Base-by-base conservation (phyloP, 2,113 vertebrate species). In the Oryzias melastigma region DNA sequence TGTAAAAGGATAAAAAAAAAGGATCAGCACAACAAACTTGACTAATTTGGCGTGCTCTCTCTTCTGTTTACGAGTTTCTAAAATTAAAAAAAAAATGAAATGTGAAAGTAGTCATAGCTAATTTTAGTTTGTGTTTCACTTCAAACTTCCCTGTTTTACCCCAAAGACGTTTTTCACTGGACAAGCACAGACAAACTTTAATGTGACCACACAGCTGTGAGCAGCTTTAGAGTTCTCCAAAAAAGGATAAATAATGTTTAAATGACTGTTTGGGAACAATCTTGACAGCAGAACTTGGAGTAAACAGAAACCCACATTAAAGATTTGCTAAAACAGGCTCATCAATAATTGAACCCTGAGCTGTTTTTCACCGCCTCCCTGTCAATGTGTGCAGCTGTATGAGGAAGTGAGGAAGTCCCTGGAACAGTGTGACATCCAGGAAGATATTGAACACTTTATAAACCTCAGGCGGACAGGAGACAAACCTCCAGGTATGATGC, bases 321-420 rank as follows among this genome's bases (percentile, higher is more conserved):
- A 3, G 35, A 12, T 35, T 35, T 35, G 35, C 35, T 35, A 10
- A 35, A 35, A 35, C 35, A 35, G 12, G 25, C 17, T 19, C 19
- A 40, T 14, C 7, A 8, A 17, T 24, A 7, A 20, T n/a, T 47
- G 7, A 6, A 65, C 47, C 27, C 15, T 63, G 19, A 46, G 25
- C 40, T 59, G 4, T 7, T 72, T 66, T 58, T 45, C 27, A 52
- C 5, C 65, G 19, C 65, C 1, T 58, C 16, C 49, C 7, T 68
- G 14, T 60, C 27, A 40, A 18, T 67, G 55, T 70, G 20, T 40
- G 24, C 66, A 98, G 96, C 92, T 95, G 55, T 94, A 95, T 0
- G 97, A 99, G 84, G 93, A 96, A 73, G 94, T 98, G 56, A 95
- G 96, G 29, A 96, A 90, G 82, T 94, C 92, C 25, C 87, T 99